Conservation (phyloP, 2,797 vertebrate species). For the Melanotaenia boesemani region DNA sequence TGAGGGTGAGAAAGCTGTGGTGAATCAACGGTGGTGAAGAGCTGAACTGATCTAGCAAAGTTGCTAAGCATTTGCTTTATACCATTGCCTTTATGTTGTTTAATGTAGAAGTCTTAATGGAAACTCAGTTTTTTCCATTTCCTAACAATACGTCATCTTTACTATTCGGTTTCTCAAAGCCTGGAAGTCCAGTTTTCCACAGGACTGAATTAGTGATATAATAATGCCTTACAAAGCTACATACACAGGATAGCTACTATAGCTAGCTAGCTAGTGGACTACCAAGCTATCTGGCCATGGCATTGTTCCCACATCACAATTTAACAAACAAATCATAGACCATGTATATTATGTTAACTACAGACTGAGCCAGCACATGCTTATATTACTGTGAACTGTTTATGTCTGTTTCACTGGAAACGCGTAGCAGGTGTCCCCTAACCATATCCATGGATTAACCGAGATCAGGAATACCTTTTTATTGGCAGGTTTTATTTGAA, state of each 20-base stretch:
- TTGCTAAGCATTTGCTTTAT: neutral
- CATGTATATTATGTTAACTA: neutral
- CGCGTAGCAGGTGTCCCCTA: neutral
- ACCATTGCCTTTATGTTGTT: neutral
- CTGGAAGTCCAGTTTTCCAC: neutral
- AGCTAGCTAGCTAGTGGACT: too few relatives aligned
- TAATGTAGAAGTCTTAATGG: neutral
- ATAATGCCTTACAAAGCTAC: neutral
- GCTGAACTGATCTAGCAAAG: neutral
- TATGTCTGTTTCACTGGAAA: neutral
- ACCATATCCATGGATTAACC: neutral
- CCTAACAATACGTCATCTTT: neutral
- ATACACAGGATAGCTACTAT: neutral
- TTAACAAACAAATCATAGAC: neutral
- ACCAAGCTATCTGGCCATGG: neutral
- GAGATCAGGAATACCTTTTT: neutral
- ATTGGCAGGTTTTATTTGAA: neutral
- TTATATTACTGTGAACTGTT: neutral
- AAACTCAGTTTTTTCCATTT: neutral
- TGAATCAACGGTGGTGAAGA: neutral
- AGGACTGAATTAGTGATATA: neutral
- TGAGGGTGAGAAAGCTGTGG: constrained; percentile 88
- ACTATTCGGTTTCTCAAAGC: neutral
- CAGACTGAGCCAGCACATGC: neutral
- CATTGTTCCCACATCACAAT: neutral